phyloP scores from a whole-genome alignment of 2,888 invertebrate species.

The Amiota mariae region DNA sequence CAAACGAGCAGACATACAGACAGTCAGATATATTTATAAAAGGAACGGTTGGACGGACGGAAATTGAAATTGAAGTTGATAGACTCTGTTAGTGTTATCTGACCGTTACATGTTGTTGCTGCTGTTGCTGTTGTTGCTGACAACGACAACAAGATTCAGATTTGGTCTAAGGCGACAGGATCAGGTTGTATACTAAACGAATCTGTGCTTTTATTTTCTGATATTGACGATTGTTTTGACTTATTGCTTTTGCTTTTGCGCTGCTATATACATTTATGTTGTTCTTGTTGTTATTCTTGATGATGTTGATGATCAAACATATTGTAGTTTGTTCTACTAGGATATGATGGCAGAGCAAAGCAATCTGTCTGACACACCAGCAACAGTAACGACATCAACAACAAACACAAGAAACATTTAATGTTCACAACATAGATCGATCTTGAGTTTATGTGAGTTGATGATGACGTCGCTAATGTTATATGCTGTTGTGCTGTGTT shows the following conservation, averaged over 20 bases:
- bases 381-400: background rate
- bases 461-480: slow-evolving; percentile 5
- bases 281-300: background rate
- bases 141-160: no score
- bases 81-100: slow-evolving; percentile 1
- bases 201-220: slow-evolving; percentile 34
- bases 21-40: background rate
- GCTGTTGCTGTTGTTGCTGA: no score
- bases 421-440: slow-evolving; percentile 9
- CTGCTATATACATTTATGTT: background rate
- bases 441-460: background rate
- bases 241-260: slow-evolving; percentile 56
- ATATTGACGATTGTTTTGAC: slow-evolving; percentile 66
- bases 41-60: slow-evolving; percentile 43
- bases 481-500: slow-evolving; percentile 33
- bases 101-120: slow-evolving; percentile 25
- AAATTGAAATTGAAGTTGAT: slow-evolving; percentile 40
- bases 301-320: slow-evolving; percentile 4
- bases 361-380: background rate
- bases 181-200: background rate
- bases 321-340: background rate
- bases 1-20: no score
- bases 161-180: slow-evolving; percentile 14
- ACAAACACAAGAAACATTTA: no score
- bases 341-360: background rate